Base-by-base conservation (phyloP, 1,140 invertebrate species). In the Brachionus calyciflorus region DNA sequence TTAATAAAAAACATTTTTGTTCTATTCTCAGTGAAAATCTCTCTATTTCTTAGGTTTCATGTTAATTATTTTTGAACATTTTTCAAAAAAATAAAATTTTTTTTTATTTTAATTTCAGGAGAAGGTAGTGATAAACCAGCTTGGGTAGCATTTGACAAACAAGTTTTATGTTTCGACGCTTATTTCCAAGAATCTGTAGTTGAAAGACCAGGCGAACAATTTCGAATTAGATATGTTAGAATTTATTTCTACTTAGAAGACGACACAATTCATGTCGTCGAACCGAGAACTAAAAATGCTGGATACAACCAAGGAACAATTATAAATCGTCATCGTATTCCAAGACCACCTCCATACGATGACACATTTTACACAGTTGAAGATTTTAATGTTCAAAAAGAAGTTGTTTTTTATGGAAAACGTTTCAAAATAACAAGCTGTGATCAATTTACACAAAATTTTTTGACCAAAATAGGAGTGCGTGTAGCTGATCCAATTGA, bases 91-190 rank as follows among this genome's bases (percentile, higher is more conserved):
- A 37, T 37, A 3, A 37, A 37, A 17, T 33, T 30, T 63, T 63
- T 4, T 33, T 19, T 63, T 63, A 3, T n/a, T 63, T 19, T 33
- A 63, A 37, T 2, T 40, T 24, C 33, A 26, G 89, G 90, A 69
- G 88, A 90, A 80, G 88, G 87, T 1, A 86, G 88, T 1, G 89
- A 90, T 79, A 80, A 90, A 44, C 92, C 92, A 0, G 85, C 90
- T 0, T 95, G 93, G 93, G 86, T 94, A 30, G 89, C 90, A 48
- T 93, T 90, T 83, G 92, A 94, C 81, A 91, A 92, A 85, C 88
- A 94, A 85, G 91, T 91, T 81, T 40, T 79, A 5, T 78, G 77
- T 48, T 78, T 78, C 44, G 53, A 79, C 49, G 79, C 48, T 9
- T 86, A 80, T 73, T 85, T 83, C 79, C 84, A 85, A 80, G 85